phyloP scores from a whole-genome alignment of 1,140 invertebrate genomes.

The Brachionus rotundiformis region DNA sequence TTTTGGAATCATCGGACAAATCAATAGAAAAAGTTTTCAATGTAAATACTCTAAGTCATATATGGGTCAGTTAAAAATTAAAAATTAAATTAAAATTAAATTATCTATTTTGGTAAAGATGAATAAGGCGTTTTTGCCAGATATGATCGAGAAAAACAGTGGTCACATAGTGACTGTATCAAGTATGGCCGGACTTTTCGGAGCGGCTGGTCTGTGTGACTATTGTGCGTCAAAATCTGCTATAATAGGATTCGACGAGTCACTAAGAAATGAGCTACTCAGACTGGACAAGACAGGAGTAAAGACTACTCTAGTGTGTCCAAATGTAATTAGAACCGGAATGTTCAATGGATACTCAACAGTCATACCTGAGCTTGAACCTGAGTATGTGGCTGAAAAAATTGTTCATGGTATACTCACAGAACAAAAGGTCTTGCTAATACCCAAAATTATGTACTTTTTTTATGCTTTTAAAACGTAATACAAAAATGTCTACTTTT shows the following conservation, averaged over 20 bases:
- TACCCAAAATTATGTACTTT: slow-evolving; percentile 75
- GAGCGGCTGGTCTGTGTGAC: slow-evolving; percentile 75
- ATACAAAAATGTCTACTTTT: too few species aligned
- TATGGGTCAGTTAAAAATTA: slow-evolving; percentile 65
- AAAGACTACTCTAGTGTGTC: slow-evolving; percentile 83
- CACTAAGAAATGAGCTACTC: slow-evolving; percentile 57
- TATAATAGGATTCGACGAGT: slow-evolving; percentile 85
- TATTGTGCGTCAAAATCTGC: slow-evolving; percentile 94
- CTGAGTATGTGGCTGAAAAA: slow-evolving; percentile 81
- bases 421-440: slow-evolving; percentile 75
- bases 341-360: slow-evolving; percentile 78
- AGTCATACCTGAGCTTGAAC: slow-evolving; percentile 75
- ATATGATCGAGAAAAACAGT: slow-evolving; percentile 75
- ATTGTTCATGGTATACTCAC: slow-evolving; percentile 78
- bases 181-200: slow-evolving; percentile 77
- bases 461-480: slow-evolving; percentile 66
- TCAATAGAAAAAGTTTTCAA: slow-evolving; percentile 70
- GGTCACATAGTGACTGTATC: slow-evolving; percentile 94
- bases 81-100: not conserved
- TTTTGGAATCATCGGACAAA: slow-evolving; percentile 80
- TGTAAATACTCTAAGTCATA: slow-evolving; percentile 71
- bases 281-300: slow-evolving; percentile 67
- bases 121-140: slow-evolving; percentile 73
- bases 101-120: slow-evolving; percentile 58
- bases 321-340: slow-evolving; percentile 89